Evolutionary conservation across 2,797 vertebrate genomes (phyloP), one percentile per base, ranked within the genome.

Genomic region (Sparus aurata): DNA sequence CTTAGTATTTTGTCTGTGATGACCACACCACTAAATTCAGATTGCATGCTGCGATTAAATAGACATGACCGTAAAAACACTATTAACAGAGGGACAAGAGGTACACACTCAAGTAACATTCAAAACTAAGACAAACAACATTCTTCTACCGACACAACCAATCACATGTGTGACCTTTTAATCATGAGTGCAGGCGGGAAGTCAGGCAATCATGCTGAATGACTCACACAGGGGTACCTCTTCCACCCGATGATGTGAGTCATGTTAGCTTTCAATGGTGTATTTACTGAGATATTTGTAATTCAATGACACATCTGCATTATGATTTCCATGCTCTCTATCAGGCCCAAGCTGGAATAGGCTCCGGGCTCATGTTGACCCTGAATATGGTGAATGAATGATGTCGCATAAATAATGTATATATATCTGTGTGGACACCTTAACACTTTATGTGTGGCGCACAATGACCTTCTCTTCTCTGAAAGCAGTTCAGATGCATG

Each of bases 341-440:
- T 12, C 17, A 1, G 3, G 16, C 12, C 53, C 20, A 5, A 23
- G 41, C 43, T 52, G 49, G 60, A 76, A 73, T 11, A n/a, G 60
- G 50, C 67, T 74, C 22, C 65, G 53, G 64, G 60, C 50, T 78
- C 27, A 7, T 8, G 18, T 22, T 75, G 72, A 73, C 64, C 55
- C 41, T 76, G 57, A 61, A 54, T 30, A 8, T 25, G 16, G 25
- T 62, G 25, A 70, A 61, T 74, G n/a, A 61, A 70, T 52, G 23
- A 34, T 58, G 25, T n/a, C 41, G 4, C 13, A 16, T 30, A 27
- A 46, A n/a, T 15, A 22, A 63, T 53, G 45, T 5, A 49, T 49
- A 49, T 49, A 2, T 67, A 52, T 54, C 23, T n/a, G 10, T 23
- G 53, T 73, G 43, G 58, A 20, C 13, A 67, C 15, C 4, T 38